Evolutionary conservation across 2,888 invertebrate species (phyloP).

Genomic region (Hirtodrosophila alboralis): DNA sequence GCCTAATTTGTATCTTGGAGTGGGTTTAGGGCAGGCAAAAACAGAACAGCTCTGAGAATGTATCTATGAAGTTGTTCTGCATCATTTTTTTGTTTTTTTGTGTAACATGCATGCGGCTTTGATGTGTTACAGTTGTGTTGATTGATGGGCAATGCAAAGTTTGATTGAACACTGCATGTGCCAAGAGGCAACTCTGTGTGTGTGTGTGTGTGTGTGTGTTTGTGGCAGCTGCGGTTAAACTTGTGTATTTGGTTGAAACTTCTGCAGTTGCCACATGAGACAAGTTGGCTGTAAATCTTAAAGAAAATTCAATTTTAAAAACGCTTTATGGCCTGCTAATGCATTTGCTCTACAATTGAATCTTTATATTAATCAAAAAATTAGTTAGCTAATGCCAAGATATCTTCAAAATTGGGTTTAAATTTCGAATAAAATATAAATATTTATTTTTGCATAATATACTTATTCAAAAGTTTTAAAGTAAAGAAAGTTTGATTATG

Average conservation of each 20-base stretch:
- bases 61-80: slow-evolving; percentile 30
- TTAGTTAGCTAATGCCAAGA: too few species aligned
- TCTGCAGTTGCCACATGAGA: slow-evolving; percentile 26
- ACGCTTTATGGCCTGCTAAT: slow-evolving; percentile 38
- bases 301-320: slow-evolving; percentile 52
- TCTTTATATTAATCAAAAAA: too few species aligned
- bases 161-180: slow-evolving; percentile 63
- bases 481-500: too few species aligned
- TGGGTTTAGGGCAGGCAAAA: too few species aligned
- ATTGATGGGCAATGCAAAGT: slow-evolving; percentile 71
- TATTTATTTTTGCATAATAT: too few species aligned
- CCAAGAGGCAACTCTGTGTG: slow-evolving; percentile 19
- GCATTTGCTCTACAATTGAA: slow-evolving; percentile 8
- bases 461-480: too few species aligned
- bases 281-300: slow-evolving; percentile 51
- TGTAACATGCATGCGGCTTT: slow-evolving; percentile 56
- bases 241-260: slow-evolving; percentile 31
- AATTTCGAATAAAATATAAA: too few species aligned
- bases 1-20: slow-evolving; percentile 35
- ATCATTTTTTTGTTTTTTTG: slow-evolving; percentile 50
- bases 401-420: too few species aligned
- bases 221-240: slow-evolving; percentile 18
- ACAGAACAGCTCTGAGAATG: too few species aligned
- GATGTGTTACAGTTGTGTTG: slow-evolving; percentile 61
- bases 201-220: background rate